These are phyloP conservation scores for Gallinago stenura DNA, from an alignment of 2,797 vertebrate genomes.

Conservation along the genomic window DNA sequence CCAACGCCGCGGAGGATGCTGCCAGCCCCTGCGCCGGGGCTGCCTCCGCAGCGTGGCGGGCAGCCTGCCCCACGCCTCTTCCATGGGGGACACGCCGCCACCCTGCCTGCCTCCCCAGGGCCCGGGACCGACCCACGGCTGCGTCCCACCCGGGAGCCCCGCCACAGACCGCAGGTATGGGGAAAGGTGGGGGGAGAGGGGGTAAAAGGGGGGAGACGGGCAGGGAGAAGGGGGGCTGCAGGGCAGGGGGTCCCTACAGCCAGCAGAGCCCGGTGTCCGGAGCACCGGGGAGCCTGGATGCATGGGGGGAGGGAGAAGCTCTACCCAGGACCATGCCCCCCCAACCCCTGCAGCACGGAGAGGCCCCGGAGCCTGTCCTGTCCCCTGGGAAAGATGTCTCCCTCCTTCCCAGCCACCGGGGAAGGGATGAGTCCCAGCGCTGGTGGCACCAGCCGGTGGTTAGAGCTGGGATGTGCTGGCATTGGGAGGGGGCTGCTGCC, in stretches of 20 bases:
- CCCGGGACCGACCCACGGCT: neutral
- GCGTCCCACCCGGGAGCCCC: neutral
- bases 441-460: fast-evolving
- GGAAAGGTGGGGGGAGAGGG: neutral
- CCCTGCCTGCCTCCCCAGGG: neutral
- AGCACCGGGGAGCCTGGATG: neutral
- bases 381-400: neutral
- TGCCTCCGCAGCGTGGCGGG: conserved; percentile 27
- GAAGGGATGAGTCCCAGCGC: neutral
- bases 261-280: neutral
- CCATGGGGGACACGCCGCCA: neutral
- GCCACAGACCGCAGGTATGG: neutral
- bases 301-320: neutral
- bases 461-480: neutral
- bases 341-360: neutral
- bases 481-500: neutral
- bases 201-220: neutral
- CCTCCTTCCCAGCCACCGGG: neutral
- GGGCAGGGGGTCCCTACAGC: no score
- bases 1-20: conserved; percentile 66
- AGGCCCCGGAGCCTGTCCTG: neutral
- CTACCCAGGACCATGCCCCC: neutral
- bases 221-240: no score
- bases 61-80: neutral
- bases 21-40: conserved; percentile 42